Conservation (phyloP, 1,140 invertebrate genomes). For the Drosophila chauvacae region DNA sequence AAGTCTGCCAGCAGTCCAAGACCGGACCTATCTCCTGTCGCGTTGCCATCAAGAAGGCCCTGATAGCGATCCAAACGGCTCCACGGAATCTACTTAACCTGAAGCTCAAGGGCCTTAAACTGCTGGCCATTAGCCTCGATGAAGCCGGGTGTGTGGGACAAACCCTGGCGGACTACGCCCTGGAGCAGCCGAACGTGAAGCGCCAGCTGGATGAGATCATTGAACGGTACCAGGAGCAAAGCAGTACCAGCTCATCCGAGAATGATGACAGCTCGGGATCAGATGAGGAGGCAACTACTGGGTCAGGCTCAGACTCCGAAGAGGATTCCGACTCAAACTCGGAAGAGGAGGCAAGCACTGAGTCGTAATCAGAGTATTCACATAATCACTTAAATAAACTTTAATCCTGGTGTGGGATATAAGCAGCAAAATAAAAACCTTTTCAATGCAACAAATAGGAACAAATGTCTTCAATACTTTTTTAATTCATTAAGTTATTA, state of each 20-base stretch:
- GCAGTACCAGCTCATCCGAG: background rate
- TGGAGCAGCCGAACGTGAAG: constrained; percentile 8
- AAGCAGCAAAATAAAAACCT: constrained; percentile 24
- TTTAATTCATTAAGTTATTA: background rate
- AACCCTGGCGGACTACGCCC: constrained; percentile 16
- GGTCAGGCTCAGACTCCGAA: background rate
- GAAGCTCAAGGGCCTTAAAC: background rate
- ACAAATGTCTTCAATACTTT: background rate
- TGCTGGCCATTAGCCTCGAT: constrained; percentile 8
- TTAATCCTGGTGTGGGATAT: constrained; percentile 14
- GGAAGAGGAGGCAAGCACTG: background rate
- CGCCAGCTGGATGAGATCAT: constrained; percentile 25
- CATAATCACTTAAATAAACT: background rate
- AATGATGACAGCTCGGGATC: background rate
- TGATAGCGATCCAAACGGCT: background rate
- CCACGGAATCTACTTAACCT: constrained; percentile 5
- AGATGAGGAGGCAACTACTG: background rate
- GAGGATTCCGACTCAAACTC: background rate
- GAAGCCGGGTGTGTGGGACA: constrained; percentile 12
- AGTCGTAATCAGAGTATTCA: background rate
- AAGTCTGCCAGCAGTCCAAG: background rate
- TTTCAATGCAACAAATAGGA: constrained; percentile 19
- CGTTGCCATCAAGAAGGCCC: constrained; percentile 2
- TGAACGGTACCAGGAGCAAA: background rate
- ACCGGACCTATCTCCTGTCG: background rate